phyloP scores from a whole-genome alignment of 1,140 invertebrate species.

The Temnothorax nylanderi region DNA sequence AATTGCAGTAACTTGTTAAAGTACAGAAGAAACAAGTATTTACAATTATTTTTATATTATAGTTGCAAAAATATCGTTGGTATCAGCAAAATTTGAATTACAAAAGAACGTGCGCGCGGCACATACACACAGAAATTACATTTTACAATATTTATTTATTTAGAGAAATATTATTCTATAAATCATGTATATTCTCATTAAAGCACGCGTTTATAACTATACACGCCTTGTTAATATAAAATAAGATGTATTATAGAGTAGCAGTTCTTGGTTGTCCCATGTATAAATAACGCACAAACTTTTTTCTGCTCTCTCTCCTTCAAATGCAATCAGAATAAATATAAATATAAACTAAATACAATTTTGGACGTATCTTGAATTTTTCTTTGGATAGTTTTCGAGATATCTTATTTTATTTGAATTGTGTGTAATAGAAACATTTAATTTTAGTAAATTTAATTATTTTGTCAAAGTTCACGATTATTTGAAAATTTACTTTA shows the following conservation, averaged over 20 bases:
- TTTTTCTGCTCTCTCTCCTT: neutral
- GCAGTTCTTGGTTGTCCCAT: neutral
- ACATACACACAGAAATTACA: neutral
- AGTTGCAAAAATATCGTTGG: too few species aligned
- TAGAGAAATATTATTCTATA: too few species aligned
- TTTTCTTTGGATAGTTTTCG: neutral
- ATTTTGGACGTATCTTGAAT: neutral
- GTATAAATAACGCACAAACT: neutral
- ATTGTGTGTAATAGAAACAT: too few species aligned
- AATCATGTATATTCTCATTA: neutral
- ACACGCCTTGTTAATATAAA: neutral
- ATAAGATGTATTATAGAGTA: neutral
- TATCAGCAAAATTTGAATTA: neutral
- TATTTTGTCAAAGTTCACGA: too few species aligned
- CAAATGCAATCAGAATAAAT: neutral
- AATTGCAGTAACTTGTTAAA: neutral
- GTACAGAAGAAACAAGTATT: neutral
- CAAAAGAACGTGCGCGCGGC: neutral
- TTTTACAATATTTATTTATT: neutral
- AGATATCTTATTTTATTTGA: neutral
- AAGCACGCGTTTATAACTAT: too few species aligned
- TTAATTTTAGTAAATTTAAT: too few species aligned
- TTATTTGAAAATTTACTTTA: too few species aligned
- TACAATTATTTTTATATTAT: too few species aligned
- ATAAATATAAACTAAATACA: neutral